These are phyloP conservation scores for Hydrozoanthus tunicans DNA, from an alignment of 64 coral and sea anemone genomes.

Conservation along the genomic window DNA sequence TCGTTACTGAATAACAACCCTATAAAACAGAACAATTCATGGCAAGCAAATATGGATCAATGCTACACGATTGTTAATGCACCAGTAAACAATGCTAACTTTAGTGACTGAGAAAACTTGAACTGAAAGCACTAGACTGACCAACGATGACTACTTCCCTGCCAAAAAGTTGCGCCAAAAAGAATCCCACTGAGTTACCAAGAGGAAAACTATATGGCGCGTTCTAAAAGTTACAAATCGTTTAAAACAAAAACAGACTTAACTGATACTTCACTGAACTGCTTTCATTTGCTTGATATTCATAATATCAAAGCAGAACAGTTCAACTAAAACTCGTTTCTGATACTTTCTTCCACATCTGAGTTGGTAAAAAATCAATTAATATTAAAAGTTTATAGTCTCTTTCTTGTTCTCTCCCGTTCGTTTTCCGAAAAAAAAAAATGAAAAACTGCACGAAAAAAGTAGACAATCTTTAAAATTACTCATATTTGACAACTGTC, in stretches of 20 bases:
- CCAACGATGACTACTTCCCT: too few relatives aligned
- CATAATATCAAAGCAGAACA: neutral
- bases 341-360: neutral
- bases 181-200: too few relatives aligned
- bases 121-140: too few relatives aligned
- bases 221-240: neutral
- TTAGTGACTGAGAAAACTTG: too few relatives aligned
- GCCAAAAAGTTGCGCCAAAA: too few relatives aligned
- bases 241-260: too few relatives aligned
- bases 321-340: neutral
- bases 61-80: neutral
- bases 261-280: neutral
- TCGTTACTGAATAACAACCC: slow-evolving; percentile 1
- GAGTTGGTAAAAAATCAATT: neutral
- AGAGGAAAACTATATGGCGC: too few relatives aligned
- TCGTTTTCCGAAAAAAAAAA: neutral
- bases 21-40: neutral
- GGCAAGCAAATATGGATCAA: neutral
- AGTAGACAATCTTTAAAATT: neutral
- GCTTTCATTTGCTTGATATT: neutral
- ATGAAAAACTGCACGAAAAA: slow-evolving; percentile 15
- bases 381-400: neutral
- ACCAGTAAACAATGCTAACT: too few relatives aligned
- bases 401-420: neutral
- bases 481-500: neutral